A percentile compares a stretch with the other conserved stretches of the same genome.
Conservation (phyloP, 92 coral and sea anemone species). For the Phenganax subtilis region DNA sequence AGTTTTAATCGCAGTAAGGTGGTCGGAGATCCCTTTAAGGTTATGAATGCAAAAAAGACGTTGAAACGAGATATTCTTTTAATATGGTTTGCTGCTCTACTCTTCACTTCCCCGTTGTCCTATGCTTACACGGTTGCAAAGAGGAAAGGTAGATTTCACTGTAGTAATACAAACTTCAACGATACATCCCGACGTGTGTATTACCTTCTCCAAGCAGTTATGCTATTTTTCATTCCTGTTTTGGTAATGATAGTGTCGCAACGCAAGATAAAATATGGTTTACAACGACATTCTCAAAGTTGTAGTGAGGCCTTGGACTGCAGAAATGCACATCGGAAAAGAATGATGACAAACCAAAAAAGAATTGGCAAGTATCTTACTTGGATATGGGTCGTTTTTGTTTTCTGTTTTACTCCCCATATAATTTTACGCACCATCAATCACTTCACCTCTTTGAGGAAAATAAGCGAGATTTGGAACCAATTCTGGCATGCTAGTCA, state of each 20-base stretch:
- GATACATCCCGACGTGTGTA: conserved; percentile 25
- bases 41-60: conserved; percentile 59
- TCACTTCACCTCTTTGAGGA: neutral
- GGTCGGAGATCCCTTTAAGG: conserved; percentile 56
- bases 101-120: conserved; percentile 62
- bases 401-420: conserved; percentile 14
- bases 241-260: conserved; percentile 66
- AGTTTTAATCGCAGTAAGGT: conserved; percentile 58
- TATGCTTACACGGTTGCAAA: conserved; percentile 62
- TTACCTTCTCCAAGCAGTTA: conserved; percentile 53
- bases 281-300: conserved; percentile 8
- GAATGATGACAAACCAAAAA: neutral
- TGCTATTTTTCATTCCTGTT: conserved; percentile 62
- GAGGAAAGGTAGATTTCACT: conserved; percentile 42
- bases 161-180: conserved; percentile 70
- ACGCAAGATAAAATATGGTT: conserved; percentile 48
- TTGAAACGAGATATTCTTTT: conserved; percentile 45
- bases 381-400: conserved; percentile 19
- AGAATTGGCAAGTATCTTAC: conserved; percentile 16
- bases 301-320: neutral
- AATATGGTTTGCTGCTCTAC: conserved; percentile 59
- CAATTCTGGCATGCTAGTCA: conserved; percentile 11
- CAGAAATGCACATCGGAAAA: neutral
- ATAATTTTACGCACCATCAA: conserved; percentile 12
- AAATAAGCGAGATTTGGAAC: conserved; percentile 15